Conservation (phyloP, 2,113 vertebrate genomes). For the Ginglymostoma cirratum region DNA sequence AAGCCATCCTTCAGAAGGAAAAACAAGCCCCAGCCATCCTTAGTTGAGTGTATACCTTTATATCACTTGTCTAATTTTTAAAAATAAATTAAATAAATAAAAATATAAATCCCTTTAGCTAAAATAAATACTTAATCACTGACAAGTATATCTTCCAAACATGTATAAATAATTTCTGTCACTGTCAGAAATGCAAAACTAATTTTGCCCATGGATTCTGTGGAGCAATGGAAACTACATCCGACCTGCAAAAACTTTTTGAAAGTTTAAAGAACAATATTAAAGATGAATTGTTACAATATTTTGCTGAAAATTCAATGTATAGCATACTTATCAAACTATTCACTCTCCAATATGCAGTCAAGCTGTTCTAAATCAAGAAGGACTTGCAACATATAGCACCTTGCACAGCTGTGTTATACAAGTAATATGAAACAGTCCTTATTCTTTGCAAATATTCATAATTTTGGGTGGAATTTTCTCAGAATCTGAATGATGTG, state of each 20-base stretch:
- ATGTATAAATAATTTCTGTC: background rate
- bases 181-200: background rate
- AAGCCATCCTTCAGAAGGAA: background rate
- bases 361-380: background rate
- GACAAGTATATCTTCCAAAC: background rate
- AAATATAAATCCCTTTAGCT: background rate
- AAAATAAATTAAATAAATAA: background rate
- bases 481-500: too few species aligned
- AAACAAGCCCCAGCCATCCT: background rate
- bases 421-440: background rate
- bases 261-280: background rate
- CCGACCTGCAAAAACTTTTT: background rate
- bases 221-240: background rate
- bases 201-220: background rate
- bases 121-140: background rate
- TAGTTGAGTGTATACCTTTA: background rate
- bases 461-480: background rate
- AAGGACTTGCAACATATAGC: background rate
- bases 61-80: background rate
- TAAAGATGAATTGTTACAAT: background rate
- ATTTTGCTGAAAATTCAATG: background rate
- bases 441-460: background rate
- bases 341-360: background rate
- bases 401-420: background rate
- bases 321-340: background rate